A percentile compares a stretch with the other conserved stretches of the same genome.
phyloP scores from a whole-genome alignment of 2,797 vertebrate genomes.

The Propithecus perrieri region DNA sequence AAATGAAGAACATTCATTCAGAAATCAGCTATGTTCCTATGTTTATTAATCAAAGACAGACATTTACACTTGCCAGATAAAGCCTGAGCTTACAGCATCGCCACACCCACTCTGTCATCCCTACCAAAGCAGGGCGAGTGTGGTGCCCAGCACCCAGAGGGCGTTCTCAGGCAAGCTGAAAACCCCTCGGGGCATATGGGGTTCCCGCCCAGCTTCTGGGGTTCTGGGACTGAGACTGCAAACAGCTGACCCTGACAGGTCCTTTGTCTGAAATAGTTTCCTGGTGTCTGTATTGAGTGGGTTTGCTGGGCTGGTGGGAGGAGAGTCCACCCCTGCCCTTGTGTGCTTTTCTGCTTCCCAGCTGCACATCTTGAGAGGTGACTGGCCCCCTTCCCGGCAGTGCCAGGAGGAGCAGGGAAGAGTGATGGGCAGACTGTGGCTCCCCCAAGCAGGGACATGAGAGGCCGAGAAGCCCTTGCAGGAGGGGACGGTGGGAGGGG shows the following conservation, averaged over 20 bases:
- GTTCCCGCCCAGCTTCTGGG: background rate
- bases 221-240: background rate
- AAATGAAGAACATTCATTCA: background rate
- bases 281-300: background rate
- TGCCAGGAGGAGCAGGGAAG: background rate
- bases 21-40: background rate
- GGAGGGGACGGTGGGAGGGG: accelerated
- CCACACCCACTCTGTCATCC: accelerated
- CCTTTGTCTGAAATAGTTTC: background rate
- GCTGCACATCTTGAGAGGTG: no score
- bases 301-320: background rate
- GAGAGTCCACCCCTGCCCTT: background rate
- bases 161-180: background rate
- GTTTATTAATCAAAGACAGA: background rate
- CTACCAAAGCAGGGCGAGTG: background rate
- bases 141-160: background rate
- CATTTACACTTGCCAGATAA: background rate
- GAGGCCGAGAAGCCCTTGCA: background rate
- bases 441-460: background rate
- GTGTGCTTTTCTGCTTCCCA: background rate
- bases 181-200: accelerated
- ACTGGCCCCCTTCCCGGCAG: background rate
- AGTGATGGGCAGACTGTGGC: background rate
- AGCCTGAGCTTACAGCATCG: background rate
- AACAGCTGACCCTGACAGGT: background rate